Conservation (phyloP, 2,113 vertebrate genomes). For the Sturnus vulgaris region DNA sequence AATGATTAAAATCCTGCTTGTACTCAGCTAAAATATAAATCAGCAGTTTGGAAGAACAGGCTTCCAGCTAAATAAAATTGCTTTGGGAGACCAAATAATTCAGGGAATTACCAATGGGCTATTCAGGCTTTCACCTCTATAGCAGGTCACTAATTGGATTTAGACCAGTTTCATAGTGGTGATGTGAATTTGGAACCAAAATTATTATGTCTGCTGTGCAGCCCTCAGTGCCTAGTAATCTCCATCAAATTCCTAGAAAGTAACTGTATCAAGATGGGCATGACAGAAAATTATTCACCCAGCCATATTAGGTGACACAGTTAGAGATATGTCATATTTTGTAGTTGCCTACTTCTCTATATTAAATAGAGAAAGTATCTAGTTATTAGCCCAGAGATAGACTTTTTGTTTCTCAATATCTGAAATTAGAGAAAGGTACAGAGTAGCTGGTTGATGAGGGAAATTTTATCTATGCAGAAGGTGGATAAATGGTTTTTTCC, state of each 20-base stretch:
- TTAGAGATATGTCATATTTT: background rate
- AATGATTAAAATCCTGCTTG: conserved; percentile 61
- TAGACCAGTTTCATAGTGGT: conserved; percentile 13
- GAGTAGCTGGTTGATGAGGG: background rate
- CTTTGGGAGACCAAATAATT: conserved; percentile 58
- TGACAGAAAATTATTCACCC: background rate
- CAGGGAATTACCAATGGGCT: conserved; percentile 40
- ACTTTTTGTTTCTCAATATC: background rate
- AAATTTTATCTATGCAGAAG: background rate
- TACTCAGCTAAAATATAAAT: conserved; percentile 60
- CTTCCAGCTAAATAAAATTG: conserved; percentile 66
- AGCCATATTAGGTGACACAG: background rate
- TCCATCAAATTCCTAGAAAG: background rate
- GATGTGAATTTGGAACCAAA: conserved; percentile 32
- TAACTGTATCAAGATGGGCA: background rate
- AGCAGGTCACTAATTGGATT: conserved; percentile 62
- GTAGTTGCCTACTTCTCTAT: background rate
- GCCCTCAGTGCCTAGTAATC: background rate
- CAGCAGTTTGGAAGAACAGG: conserved; percentile 46
- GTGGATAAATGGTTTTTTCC: background rate
- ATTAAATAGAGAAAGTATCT: background rate
- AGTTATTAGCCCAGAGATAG: background rate
- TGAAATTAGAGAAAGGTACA: background rate
- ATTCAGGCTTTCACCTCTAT: conserved; percentile 37
- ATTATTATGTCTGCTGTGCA: background rate